Percentiles rank a stretch among this genome's conserved stretches.
These are phyloP conservation scores for Drosophila paulistorum DNA, from an alignment of 1,140 invertebrate species.

Conservation along the genomic window DNA sequence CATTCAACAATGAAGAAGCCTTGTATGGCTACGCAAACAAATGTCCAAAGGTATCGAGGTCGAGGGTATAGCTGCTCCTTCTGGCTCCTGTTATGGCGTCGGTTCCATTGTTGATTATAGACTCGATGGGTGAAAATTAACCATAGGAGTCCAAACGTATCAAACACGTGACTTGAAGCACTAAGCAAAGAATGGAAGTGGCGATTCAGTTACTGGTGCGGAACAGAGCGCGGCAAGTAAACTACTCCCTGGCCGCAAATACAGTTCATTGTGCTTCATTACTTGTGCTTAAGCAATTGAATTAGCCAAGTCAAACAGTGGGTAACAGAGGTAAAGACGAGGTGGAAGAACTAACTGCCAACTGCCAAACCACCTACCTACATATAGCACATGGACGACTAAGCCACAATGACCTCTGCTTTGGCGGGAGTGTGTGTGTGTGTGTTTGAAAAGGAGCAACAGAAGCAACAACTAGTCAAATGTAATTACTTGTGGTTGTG, in stretches of 20 bases:
- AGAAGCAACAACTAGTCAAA: slow-evolving; percentile 30
- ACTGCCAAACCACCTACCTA: neutral
- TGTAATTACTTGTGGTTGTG: slow-evolving; percentile 38
- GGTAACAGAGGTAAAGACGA: neutral
- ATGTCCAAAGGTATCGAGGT: neutral
- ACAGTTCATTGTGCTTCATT: slow-evolving; percentile 40
- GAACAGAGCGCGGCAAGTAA: neutral
- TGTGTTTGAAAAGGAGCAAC: neutral
- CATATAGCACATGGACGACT: neutral
- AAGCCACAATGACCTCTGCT: slow-evolving; percentile 11
- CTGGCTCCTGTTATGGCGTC: no score
- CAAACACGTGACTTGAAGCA: slow-evolving; percentile 51
- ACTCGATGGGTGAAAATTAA: slow-evolving; percentile 50
- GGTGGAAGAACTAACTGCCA: neutral
- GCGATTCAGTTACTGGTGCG: neutral
- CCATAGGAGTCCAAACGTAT: slow-evolving; percentile 37
- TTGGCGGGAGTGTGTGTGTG: neutral
- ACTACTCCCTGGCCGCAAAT: slow-evolving; percentile 26
- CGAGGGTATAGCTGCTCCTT: neutral
- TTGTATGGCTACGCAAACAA: slow-evolving; percentile 2
- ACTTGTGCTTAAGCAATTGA: slow-evolving; percentile 63
- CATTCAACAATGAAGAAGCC: neutral
- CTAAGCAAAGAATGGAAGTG: slow-evolving; percentile 29
- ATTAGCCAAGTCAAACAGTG: slow-evolving; percentile 54
- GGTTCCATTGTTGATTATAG: slow-evolving; percentile 42